Evolutionary conservation across 2,113 vertebrate genomes (phyloP), one percentile per base, ranked within the genome.

Genomic region (Edolisoma coerulescens): DNA sequence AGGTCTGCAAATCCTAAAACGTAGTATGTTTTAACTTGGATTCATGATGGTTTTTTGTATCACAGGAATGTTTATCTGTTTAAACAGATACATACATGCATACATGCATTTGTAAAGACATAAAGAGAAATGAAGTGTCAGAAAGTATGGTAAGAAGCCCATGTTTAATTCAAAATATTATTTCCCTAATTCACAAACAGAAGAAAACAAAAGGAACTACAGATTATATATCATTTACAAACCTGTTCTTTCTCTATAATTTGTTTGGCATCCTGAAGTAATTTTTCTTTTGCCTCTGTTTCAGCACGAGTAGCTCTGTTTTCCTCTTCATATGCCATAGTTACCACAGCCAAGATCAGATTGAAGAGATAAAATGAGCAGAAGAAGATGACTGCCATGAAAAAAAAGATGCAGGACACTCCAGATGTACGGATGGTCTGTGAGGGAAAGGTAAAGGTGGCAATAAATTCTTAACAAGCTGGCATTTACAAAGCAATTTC

Each of bases 311-410:
- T 99, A 8, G 99, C 99, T 97, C 98, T 98, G 27, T 99, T 99
- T 98, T 99, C 99, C 90, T 99, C 99, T 86, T 99, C 99, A 44
- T 99, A 99, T 1, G 99, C 99, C 99, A 99, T 99, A 50, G 99
- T 99, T 41, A 99, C 99, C 63, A 99, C 99, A 35, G 99, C 99
- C 97, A 99, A 96, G 97, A 99, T 99, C 88, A 99, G 97, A 94
- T 99, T 99, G 86, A 99, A 98, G 96, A 99, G 98, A 96, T 99
- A 99, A 98, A 99, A 99, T n/a, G 99, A 99, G 41, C 99, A 99
- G 94, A 99, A 97, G 97, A 99, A 99, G 93, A 99, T 99, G 94
- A 99, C 98, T 3, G 97, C 98, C 92, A 99, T 98, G 8, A 99
- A 99, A 87, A 99, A 99, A 50, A 99, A 90, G 98, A 99, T 98